Percentiles rank a stretch among this genome's conserved stretches.
Conservation (phyloP, 2,113 vertebrate species). For the Nymphicus hollandicus region DNA sequence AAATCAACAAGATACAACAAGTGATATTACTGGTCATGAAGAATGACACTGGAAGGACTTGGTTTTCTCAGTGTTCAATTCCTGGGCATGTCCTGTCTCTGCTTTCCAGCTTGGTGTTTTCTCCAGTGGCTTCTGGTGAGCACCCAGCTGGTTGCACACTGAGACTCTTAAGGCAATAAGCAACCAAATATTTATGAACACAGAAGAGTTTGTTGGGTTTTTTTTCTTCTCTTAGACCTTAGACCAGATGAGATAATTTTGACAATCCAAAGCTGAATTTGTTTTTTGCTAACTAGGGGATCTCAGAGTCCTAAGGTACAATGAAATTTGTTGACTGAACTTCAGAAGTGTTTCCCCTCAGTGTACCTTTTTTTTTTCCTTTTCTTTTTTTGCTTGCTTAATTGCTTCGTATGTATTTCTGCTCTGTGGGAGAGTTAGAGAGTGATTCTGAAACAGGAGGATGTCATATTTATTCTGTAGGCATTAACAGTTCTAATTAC, state of each 20-base stretch:
- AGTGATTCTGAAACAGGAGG: conserved; percentile 23
- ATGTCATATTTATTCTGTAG: conserved; percentile 52
- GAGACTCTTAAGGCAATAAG: neutral
- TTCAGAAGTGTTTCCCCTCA: conserved; percentile 4
- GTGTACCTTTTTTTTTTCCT: neutral
- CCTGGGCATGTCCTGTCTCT: neutral
- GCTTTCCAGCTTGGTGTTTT: neutral
- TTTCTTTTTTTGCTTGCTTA: neutral
- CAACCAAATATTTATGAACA: neutral
- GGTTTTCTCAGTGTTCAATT: neutral
- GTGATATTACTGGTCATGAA: neutral
- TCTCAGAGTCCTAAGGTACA: neutral
- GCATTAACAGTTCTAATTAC: conserved; percentile 61
- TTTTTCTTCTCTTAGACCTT: neutral
- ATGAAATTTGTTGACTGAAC: conserved; percentile 11
- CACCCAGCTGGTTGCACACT: neutral
- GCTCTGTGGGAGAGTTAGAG: conserved; percentile 22
- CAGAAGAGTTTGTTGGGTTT: neutral
- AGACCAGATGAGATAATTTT: neutral
- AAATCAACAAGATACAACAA: neutral
- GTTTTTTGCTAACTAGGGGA: neutral
- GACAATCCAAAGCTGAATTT: neutral
- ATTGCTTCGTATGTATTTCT: conserved; percentile 35
- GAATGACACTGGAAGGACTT: neutral
- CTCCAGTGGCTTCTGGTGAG: neutral